phyloP scores from a whole-genome alignment of 2,888 invertebrate species.

The Acleris cristana region DNA sequence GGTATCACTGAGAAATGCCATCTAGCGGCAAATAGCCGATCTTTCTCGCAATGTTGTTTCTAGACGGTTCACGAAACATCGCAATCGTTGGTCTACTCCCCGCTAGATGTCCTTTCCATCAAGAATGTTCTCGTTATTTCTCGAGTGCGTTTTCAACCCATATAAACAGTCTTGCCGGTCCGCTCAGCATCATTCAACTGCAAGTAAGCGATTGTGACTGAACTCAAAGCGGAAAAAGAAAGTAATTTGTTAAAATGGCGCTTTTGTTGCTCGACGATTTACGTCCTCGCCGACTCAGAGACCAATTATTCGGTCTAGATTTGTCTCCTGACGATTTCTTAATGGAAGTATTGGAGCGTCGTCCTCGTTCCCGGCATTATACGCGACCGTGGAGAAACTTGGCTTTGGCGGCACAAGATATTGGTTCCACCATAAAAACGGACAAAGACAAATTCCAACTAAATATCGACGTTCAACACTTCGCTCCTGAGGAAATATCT shows the following conservation, averaged over 20 bases:
- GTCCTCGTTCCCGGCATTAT: constrained; percentile 62
- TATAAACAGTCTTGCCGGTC: constrained; percentile 57
- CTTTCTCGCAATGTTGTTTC: background rate
- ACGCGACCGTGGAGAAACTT: constrained; percentile 72
- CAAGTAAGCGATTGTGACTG: constrained; percentile 23
- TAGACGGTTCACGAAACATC: background rate
- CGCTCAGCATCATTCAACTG: constrained; percentile 31
- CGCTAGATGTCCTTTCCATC: constrained; percentile 46
- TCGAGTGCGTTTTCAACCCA: constrained; percentile 37
- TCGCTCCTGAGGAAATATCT: constrained; percentile 89
- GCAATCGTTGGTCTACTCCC: constrained; percentile 38
- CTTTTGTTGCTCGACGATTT: constrained; percentile 63
- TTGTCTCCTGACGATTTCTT: constrained; percentile 69
- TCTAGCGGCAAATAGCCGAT: constrained; percentile 11
- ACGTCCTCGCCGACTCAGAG: constrained; percentile 62
- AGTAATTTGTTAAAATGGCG: constrained; percentile 57
- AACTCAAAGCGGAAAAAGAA: constrained; percentile 1
- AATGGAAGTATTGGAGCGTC: constrained; percentile 62
- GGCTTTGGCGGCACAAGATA: constrained; percentile 69
- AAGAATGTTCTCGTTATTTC: constrained; percentile 45
- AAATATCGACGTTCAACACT: constrained; percentile 90
- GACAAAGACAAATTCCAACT: constrained; percentile 86
- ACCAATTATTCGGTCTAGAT: constrained; percentile 71
- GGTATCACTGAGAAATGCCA: background rate
- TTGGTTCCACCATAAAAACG: constrained; percentile 80